These are phyloP conservation scores for Ormyrus rosae DNA, from an alignment of 2,888 invertebrate genomes.

Conservation along the genomic window DNA sequence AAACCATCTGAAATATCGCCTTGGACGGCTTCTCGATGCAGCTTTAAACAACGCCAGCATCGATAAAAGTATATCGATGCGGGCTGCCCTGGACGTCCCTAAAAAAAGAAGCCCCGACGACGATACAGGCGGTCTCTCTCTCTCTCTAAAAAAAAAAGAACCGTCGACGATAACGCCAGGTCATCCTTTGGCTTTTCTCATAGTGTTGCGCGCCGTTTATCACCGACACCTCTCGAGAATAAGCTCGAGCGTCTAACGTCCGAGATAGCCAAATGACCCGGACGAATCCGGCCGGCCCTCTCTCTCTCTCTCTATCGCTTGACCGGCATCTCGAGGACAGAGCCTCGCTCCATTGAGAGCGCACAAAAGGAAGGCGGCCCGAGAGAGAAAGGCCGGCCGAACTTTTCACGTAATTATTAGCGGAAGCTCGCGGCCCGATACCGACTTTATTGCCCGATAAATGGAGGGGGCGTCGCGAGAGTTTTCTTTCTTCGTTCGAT, in stretches of 20 bases:
- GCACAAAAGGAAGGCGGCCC: no score
- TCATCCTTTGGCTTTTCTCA: constrained; percentile 51
- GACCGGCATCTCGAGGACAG: constrained; percentile 60
- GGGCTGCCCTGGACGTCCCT: no score
- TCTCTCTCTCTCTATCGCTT: constrained; percentile 56
- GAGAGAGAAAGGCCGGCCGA: no score
- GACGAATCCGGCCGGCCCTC: constrained; percentile 60
- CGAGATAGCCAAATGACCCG: constrained; percentile 67
- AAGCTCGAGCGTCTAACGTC: constrained; percentile 59
- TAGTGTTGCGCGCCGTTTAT: constrained; percentile 39
- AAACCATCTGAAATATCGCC: neutral
- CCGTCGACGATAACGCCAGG: constrained; percentile 35
- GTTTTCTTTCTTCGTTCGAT: no score
- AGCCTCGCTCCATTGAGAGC: constrained; percentile 34
- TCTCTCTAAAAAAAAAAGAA: neutral
- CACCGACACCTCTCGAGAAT: constrained; percentile 33
- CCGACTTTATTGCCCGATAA: no score
- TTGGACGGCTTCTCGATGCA: neutral
- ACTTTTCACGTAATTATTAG: no score
- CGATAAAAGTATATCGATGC: neutral
- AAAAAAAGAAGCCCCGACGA: no score
- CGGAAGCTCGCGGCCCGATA: no score
- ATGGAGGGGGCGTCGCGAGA: no score
- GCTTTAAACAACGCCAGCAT: neutral
- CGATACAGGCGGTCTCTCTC: no score